Base-by-base conservation (phyloP, 2,797 vertebrate genomes). In the Rhinella marina region DNA sequence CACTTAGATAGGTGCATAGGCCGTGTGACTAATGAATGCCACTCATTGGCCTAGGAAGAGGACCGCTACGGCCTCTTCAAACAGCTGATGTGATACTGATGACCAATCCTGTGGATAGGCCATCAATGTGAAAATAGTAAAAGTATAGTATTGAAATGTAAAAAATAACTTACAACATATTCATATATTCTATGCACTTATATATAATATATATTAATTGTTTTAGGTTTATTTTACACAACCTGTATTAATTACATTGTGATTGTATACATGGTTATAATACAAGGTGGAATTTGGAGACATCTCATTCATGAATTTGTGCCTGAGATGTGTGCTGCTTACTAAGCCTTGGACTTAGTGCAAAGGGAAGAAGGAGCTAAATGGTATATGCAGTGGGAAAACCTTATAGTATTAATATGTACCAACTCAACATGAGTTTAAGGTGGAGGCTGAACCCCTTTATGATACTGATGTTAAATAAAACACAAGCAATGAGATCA, bases 401-500 rank as follows among this genome's bases (percentile, higher is more conserved):
- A 32, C 32, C 32, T 32, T 32, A 32, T 1, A 54, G 23, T 21
- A 57, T 56, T 32, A 41, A 12, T 57, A 54, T 14, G 16, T 19
- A 56, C 25, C 8, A 41, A 17, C 56, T 84, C 56, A 16, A 85
- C 59, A 62, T 41, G 56, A 84, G 52, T 14, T 59, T 41, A 3
- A 59, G 21, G 19, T 76, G 29, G 29, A 76, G 12, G 16, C 23
- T 75, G 14, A 8, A 61, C 19, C 16, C 2, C 23, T 52, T 77
- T 88, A 88, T 12, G 70, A 88, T 48, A 70, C 16, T 56, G 54
- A 68, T 13, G 75, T 17, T 62, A 83, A 10, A 50, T 21, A 86
- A 32, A 52, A 61, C 61, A 78, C 17, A 23, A 86, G 29, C 12
- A 86, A 70, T 25, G 79, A 19, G 2, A 86, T 52, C 21, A 86